Conservation (phyloP, 2,797 vertebrate genomes). For the Xerus rutilus region DNA sequence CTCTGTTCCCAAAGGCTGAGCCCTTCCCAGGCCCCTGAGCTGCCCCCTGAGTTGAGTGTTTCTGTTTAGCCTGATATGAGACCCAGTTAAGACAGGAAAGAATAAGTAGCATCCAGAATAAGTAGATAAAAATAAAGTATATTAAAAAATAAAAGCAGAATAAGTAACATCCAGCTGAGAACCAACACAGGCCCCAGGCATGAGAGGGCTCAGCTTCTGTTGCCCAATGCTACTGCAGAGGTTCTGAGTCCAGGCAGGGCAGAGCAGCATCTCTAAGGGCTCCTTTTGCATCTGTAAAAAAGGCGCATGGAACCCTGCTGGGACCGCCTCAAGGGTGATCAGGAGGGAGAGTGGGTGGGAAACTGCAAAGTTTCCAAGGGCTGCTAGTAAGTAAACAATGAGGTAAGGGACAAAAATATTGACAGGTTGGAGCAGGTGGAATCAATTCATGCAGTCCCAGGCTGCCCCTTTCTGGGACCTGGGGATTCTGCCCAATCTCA, state of each 20-base stretch:
- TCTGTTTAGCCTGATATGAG: not conserved
- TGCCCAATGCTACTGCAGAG: not conserved
- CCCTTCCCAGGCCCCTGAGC: not conserved
- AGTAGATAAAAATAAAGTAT: too few species aligned
- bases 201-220: not conserved
- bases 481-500: not conserved
- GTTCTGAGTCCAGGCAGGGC: not conserved
- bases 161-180: not conserved
- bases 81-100: not conserved
- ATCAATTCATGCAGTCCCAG: not conserved
- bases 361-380: constrained; percentile 10
- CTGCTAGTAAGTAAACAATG: not conserved
- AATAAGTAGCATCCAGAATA: not conserved
- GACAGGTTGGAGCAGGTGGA: not conserved
- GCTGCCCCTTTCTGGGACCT: not conserved
- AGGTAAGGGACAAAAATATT: not conserved
- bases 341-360: not conserved
- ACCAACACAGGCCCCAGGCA: not conserved
- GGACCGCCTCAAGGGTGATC: not conserved
- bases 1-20: not conserved
- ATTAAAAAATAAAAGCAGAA: not conserved
- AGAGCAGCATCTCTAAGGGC: not conserved
- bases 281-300: not conserved
- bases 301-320: not conserved
- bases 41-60: not conserved